These are phyloP conservation scores for Haplochromis burtoni DNA, from an alignment of 2,113 vertebrate genomes.

Conservation along the genomic window DNA sequence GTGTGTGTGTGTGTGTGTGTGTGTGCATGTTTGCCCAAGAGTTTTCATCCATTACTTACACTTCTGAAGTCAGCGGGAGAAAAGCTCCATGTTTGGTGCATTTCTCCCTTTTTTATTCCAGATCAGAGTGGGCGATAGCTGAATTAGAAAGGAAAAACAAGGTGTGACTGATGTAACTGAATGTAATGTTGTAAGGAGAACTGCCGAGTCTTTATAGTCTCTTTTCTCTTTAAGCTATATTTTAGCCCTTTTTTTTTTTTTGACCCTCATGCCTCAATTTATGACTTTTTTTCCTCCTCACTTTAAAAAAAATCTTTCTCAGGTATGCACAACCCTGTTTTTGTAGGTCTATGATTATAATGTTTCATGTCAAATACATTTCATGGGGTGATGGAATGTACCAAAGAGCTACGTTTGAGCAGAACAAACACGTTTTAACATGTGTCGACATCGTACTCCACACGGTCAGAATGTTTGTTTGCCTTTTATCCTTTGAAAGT, in stretches of 20 bases:
- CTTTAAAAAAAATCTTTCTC: slow-evolving; percentile 30
- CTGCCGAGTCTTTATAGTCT: slow-evolving; percentile 20
- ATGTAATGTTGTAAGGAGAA: slow-evolving; percentile 52
- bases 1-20: too few species aligned
- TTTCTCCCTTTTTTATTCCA: slow-evolving; percentile 8
- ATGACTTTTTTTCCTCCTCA: neutral
- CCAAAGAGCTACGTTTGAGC: slow-evolving; percentile 35
- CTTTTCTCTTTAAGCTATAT: slow-evolving; percentile 1
- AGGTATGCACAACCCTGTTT: slow-evolving; percentile 30
- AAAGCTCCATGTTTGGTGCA: slow-evolving; percentile 9
- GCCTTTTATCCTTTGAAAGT: neutral
- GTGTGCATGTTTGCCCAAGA: neutral
- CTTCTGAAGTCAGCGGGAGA: neutral
- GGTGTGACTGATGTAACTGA: slow-evolving; percentile 62
- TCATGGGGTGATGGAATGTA: neutral
- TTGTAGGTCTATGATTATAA: neutral
- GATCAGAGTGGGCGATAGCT: slow-evolving; percentile 7
- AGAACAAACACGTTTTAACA: neutral
- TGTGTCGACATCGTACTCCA: neutral
- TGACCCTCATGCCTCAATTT: neutral
- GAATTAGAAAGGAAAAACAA: slow-evolving; percentile 10
- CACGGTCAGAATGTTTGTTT: neutral
- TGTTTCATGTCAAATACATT: neutral
- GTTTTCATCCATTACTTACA: neutral
- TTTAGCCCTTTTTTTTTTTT: neutral